Conservation (phyloP, 2,113 vertebrate genomes). For the Calidris pygmaea region DNA sequence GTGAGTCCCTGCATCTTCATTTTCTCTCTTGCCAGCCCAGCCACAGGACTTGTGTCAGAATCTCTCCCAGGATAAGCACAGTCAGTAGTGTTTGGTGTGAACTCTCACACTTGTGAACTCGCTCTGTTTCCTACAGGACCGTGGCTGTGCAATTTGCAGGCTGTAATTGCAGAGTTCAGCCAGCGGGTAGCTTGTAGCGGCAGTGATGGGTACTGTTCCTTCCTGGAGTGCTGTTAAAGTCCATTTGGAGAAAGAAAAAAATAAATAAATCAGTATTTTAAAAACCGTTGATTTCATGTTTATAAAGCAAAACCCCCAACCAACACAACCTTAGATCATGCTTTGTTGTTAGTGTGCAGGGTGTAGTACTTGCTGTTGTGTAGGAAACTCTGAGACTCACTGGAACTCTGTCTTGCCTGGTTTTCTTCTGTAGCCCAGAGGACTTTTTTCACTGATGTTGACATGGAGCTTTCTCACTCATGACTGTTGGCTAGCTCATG, state of each 20-base stretch:
- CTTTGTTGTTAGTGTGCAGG: neutral
- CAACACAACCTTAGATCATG: neutral
- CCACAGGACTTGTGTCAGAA: neutral
- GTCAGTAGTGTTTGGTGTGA: neutral
- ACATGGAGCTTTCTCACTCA: neutral
- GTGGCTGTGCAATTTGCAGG: neutral
- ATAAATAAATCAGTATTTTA: neutral
- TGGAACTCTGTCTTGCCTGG: rapidly evolving
- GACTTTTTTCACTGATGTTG: neutral
- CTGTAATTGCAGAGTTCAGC: neutral
- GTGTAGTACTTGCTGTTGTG: neutral
- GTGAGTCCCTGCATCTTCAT: neutral
- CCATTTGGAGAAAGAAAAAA: neutral
- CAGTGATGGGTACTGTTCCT: neutral
- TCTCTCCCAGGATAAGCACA: rapidly evolving
- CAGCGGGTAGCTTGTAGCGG: neutral
- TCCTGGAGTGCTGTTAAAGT: neutral
- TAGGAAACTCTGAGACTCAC: neutral
- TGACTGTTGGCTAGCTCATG: neutral
- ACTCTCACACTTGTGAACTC: neutral
- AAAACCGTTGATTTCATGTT: neutral
- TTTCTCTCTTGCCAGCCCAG: neutral
- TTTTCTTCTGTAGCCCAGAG: neutral
- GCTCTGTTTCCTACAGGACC: neutral
- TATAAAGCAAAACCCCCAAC: neutral